phyloP scores from a whole-genome alignment of 1,140 invertebrate species.

The Apolygus lucorum region DNA sequence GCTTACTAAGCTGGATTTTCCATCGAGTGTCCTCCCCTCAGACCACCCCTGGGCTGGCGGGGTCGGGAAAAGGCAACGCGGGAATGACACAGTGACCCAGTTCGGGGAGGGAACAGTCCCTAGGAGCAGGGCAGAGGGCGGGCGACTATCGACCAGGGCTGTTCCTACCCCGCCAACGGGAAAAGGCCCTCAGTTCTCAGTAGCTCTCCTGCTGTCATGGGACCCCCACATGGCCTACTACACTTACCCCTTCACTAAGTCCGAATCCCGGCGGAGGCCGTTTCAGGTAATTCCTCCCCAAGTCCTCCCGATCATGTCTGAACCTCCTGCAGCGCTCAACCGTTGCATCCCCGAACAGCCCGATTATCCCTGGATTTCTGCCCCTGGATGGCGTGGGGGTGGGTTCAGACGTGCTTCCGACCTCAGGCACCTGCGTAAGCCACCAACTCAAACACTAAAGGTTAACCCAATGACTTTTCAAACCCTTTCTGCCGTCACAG shows the following conservation, averaged over 20 bases:
- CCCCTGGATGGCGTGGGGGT: too few species aligned
- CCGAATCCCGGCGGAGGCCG: conserved; percentile 13
- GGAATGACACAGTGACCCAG: conserved; percentile 22
- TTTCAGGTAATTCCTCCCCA: conserved; percentile 12
- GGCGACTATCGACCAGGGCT: conserved; percentile 2
- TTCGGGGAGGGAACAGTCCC: conserved; percentile 1
- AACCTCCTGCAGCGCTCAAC: too few species aligned
- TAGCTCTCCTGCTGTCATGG: conserved; percentile 15
- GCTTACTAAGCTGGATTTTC: too few species aligned
- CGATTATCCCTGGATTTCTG: neutral
- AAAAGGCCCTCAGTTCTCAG: conserved; percentile 5
- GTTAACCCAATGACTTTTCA: too few species aligned
- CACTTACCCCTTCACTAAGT: conserved; percentile 17
- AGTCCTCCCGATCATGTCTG: neutral
- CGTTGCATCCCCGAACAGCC: neutral
- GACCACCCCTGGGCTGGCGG: too few species aligned
- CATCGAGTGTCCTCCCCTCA: too few species aligned
- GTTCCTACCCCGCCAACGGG: neutral
- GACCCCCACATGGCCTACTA: conserved; percentile 22
- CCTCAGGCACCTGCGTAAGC: neutral
- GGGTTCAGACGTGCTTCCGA: too few species aligned
- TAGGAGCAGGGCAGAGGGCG: neutral
- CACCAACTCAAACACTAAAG: neutral
- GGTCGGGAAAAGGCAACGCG: too few species aligned
- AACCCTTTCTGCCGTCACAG: too few species aligned